Conservation (phyloP, 2,797 vertebrate species). For the Saxicola maurus region DNA sequence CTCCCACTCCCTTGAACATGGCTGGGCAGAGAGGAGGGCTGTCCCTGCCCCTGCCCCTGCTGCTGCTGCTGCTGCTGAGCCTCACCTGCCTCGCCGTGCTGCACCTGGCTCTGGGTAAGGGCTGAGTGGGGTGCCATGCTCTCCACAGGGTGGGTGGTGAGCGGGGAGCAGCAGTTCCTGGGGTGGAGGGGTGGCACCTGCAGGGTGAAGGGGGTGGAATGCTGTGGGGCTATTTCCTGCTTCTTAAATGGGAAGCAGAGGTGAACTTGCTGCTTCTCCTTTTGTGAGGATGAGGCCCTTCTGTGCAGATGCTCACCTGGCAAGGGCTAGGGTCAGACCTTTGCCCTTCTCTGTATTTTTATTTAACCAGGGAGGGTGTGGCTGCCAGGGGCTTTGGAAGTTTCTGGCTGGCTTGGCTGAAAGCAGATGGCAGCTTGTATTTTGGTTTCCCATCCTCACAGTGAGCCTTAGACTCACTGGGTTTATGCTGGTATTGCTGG, state of each 20-base stretch:
- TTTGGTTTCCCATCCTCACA: fast-evolving
- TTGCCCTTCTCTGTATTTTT: not conserved
- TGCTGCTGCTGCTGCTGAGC: slow-evolving; percentile 36
- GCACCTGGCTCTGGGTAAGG: slow-evolving; percentile 31
- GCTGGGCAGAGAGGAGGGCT: not conserved
- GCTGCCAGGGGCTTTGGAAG: not conserved
- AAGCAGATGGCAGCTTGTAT: fast-evolving
- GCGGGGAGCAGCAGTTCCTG: fast-evolving
- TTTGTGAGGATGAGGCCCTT: not conserved
- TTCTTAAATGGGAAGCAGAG: not conserved
- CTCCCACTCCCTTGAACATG: not conserved
- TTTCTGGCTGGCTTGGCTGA: not conserved
- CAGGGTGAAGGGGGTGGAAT: not conserved
- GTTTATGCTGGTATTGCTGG: not conserved
- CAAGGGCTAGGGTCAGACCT: not conserved
- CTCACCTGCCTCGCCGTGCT: not conserved
- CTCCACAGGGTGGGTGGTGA: not conserved
- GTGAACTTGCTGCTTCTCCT: not conserved
- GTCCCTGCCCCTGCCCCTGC: not conserved
- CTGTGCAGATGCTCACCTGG: not conserved
- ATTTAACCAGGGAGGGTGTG: not conserved
- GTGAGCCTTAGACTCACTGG: not conserved
- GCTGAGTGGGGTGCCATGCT: not conserved
- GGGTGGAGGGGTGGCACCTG: not conserved
- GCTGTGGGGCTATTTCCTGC: not conserved